Conservation (phyloP, 2,113 vertebrate genomes). For the Austrofundulus limnaeus region DNA sequence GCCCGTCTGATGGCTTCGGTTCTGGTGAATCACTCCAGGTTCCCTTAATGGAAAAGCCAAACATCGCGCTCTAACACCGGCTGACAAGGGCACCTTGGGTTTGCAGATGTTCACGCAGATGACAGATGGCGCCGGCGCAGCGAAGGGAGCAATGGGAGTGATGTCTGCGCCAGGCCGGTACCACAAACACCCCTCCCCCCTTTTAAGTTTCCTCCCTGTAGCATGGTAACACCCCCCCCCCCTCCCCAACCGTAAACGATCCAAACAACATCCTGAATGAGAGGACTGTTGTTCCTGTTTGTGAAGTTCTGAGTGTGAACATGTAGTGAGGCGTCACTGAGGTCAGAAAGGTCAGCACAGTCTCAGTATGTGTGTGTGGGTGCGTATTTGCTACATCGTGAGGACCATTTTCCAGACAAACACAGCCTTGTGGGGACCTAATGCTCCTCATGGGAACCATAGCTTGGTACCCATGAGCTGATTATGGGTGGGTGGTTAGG, state of each 20-base stretch:
- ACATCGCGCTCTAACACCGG: conserved; percentile 77
- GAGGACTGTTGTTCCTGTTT: conserved; percentile 4
- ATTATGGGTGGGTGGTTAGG: no score
- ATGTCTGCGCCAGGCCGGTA: conserved; percentile 77
- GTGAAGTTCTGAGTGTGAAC: neutral
- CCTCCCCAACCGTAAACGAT: conserved; percentile 47
- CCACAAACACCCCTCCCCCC: conserved; percentile 62
- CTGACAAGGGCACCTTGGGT: conserved; percentile 86
- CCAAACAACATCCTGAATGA: conserved; percentile 28
- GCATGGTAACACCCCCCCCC: conserved; percentile 34
- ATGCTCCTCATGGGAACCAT: no score
- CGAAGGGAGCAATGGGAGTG: conserved; percentile 75
- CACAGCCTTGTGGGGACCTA: no score
- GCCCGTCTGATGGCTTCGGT: conserved; percentile 64
- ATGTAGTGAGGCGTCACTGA: conserved; percentile 48
- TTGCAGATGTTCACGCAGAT: conserved; percentile 84
- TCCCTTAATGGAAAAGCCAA: conserved; percentile 79
- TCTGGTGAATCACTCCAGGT: conserved; percentile 70
- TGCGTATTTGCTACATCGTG: no score
- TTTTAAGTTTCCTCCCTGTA: conserved; percentile 47
- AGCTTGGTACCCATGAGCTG: no score
- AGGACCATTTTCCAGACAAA: no score
- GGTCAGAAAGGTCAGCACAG: neutral
- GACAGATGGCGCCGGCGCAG: conserved; percentile 82
- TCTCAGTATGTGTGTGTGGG: neutral